Percentiles rank a stretch among this genome's conserved stretches.
Evolutionary conservation across 2,888 invertebrate species (phyloP).

Genomic region (Salticus scenicus): DNA sequence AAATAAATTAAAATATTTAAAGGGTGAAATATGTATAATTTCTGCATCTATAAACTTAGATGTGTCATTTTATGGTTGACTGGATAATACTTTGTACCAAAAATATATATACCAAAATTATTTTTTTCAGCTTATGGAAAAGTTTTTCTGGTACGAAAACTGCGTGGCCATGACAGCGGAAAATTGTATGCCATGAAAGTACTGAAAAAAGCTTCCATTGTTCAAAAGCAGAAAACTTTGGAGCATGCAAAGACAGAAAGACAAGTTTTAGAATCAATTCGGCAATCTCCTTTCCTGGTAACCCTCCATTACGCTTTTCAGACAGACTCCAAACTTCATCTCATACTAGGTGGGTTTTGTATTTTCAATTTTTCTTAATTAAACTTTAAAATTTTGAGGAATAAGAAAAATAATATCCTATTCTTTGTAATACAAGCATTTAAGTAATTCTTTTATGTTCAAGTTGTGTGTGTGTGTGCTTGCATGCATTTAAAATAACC

Average conservation of each 20-base stretch:
- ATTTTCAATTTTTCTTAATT: neutral
- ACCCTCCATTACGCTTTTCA: conserved; percentile 99
- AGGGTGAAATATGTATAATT: too few species aligned
- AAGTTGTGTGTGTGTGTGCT: too few species aligned
- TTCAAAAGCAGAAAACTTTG: conserved; percentile 94
- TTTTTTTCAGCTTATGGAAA: conserved; percentile 87
- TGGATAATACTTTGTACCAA: too few species aligned
- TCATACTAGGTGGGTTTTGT: conserved; percentile 89
- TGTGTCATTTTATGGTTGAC: too few species aligned
- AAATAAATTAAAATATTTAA: too few species aligned
- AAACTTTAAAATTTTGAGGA: too few species aligned
- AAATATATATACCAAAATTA: too few species aligned
- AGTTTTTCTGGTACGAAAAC: conserved; percentile 95
- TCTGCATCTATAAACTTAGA: too few species aligned
- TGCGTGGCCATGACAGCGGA: conserved; percentile 87
- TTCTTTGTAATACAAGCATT: too few species aligned
- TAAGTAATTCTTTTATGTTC: neutral
- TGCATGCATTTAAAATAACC: too few species aligned
- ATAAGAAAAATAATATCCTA: too few species aligned
- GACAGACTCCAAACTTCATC: conserved; percentile 95
- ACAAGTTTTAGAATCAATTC: conserved; percentile 95
- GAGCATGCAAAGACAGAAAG: conserved; percentile 98
- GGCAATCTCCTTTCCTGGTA: conserved; percentile 95
- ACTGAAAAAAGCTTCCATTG: conserved; percentile 94
- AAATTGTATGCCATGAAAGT: conserved; percentile 99